Percentiles rank a stretch among this genome's conserved stretches.
These are phyloP conservation scores for Bubo bubo DNA, from an alignment of 2,113 vertebrate species.

Conservation along the genomic window DNA sequence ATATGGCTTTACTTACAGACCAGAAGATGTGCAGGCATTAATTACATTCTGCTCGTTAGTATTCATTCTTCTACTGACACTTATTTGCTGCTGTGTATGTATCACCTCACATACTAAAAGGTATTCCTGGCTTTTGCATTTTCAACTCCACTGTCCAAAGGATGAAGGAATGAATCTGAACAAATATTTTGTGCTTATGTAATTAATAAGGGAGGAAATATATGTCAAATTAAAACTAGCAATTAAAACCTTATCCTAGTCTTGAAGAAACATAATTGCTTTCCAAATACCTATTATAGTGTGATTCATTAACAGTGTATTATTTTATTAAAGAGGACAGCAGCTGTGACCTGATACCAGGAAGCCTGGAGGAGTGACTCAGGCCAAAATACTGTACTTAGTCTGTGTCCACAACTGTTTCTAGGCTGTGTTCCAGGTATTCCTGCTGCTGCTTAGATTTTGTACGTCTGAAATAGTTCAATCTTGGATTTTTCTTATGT, in stretches of 20 bases:
- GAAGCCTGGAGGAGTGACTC: neutral
- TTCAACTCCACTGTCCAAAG: neutral
- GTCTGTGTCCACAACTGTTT: neutral
- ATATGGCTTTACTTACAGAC: neutral
- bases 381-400: neutral
- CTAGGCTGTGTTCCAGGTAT: conserved; percentile 7
- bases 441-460: neutral
- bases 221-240: neutral
- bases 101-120: neutral
- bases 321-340: neutral
- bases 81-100: neutral
- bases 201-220: neutral
- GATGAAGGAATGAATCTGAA: neutral
- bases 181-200: neutral
- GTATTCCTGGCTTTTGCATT: neutral
- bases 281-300: neutral
- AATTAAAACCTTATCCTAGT: neutral
- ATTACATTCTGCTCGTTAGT: neutral
- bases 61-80: neutral
- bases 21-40: neutral
- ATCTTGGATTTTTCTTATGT: neutral
- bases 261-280: neutral
- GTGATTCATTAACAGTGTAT: neutral
- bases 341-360: neutral
- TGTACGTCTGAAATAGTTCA: neutral